A percentile compares a stretch with the other conserved stretches of the same genome.
These are phyloP conservation scores for Bovichtus variegatus DNA, from an alignment of 2,797 vertebrate genomes.

Conservation along the genomic window DNA sequence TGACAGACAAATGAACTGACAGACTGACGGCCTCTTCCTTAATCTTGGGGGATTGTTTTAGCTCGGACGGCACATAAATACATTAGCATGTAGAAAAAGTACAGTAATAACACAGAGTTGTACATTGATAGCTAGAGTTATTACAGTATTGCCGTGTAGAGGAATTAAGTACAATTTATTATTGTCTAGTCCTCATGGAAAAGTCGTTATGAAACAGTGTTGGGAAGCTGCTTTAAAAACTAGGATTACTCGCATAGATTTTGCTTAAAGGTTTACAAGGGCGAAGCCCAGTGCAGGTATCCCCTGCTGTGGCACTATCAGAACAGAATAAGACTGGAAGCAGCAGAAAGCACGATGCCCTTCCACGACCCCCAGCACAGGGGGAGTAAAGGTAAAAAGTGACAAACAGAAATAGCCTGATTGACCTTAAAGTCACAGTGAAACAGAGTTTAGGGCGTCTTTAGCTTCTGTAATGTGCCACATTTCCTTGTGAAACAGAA, in stretches of 20 bases:
- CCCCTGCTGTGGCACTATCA: neutral
- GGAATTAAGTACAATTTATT: slow-evolving; percentile 47
- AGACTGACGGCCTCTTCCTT: slow-evolving; percentile 44
- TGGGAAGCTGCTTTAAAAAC: slow-evolving; percentile 5
- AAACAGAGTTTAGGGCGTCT: neutral
- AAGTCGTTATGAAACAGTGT: slow-evolving; percentile 34
- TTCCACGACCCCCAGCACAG: neutral
- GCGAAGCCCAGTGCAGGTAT: neutral
- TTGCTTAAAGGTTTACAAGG: neutral
- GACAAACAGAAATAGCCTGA: neutral
- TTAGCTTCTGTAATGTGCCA: neutral
- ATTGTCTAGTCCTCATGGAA: slow-evolving; percentile 33
- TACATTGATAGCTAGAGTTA: slow-evolving; percentile 9
- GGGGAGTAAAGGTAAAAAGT: neutral
- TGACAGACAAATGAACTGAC: slow-evolving; percentile 52
- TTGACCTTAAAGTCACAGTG: neutral
- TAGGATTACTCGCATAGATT: slow-evolving; percentile 6
- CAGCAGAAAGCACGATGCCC: neutral
- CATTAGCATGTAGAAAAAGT: neutral
- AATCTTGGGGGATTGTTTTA: slow-evolving; percentile 22
- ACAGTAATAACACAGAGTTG: slow-evolving; percentile 21
- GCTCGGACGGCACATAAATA: slow-evolving; percentile 37
- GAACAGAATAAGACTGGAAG: neutral
- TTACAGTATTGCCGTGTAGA: slow-evolving; percentile 15
- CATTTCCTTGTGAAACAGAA: neutral